Evolutionary conservation across 64 coral and sea anemone genomes (phyloP).

Genomic region (Pocillopora verrucosa): DNA sequence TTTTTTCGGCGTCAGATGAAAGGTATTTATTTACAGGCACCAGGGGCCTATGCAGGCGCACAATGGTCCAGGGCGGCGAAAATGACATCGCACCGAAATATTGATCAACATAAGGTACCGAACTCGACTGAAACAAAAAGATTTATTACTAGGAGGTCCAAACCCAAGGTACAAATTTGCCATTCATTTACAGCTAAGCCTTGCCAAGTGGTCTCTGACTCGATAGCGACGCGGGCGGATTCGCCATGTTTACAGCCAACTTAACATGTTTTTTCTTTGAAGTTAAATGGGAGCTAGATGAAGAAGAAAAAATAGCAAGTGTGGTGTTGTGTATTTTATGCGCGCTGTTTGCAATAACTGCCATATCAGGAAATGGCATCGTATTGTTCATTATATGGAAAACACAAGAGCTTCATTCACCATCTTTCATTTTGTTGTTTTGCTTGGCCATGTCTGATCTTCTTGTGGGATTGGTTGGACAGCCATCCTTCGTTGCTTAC

Average conservation of each 20-base stretch:
- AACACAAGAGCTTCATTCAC: slow-evolving; percentile 22
- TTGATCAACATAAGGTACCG: no score
- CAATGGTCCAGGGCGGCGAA: no score
- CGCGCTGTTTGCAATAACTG: not conserved
- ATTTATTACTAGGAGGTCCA: no score
- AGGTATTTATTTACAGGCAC: no score
- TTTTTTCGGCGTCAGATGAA: no score
- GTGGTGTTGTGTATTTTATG: not conserved
- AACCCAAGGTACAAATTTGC: no score
- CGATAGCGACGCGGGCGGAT: no score
- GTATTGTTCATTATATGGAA: slow-evolving; percentile 31
- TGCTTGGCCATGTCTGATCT: slow-evolving; percentile 53
- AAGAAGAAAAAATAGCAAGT: not conserved
- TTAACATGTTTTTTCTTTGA: not conserved
- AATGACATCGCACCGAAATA: no score
- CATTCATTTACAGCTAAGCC: no score
- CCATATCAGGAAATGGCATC: not conserved
- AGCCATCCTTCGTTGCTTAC: slow-evolving; percentile 46
- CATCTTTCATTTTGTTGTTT: slow-evolving; percentile 48
- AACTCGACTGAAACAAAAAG: no score
- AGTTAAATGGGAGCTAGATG: not conserved
- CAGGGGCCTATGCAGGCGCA: no score
- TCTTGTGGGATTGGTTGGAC: slow-evolving; percentile 43
- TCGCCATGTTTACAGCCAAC: not conserved
- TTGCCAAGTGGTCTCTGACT: no score